A percentile compares a stretch with the other conserved stretches of the same genome.
phyloP scores from a whole-genome alignment of 2,797 vertebrate species.

The Falco concolor region DNA sequence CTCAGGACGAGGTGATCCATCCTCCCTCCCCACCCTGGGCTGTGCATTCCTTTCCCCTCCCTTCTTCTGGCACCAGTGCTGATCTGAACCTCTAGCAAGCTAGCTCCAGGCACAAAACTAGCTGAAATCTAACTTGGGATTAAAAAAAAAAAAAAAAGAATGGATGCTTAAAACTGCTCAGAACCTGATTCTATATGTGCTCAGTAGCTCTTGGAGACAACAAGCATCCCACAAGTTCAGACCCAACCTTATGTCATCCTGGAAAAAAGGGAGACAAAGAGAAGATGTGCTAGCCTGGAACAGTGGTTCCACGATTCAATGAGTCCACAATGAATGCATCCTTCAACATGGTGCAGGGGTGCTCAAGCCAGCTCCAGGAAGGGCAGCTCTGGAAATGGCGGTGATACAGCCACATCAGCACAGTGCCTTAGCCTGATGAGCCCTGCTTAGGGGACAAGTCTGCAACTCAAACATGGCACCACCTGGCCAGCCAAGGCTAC shows the following conservation, averaged over 20 bases:
- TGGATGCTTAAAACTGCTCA: neutral
- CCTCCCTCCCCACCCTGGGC: neutral
- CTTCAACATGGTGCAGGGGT: neutral
- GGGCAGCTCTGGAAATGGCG: neutral
- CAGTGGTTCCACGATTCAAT: neutral
- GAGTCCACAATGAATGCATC: neutral
- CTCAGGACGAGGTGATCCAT: neutral
- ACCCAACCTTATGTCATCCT: neutral
- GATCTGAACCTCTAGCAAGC: neutral
- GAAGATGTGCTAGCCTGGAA: neutral
- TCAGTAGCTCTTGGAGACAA: neutral
- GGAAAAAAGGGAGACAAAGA: neutral
- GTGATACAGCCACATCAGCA: fast-evolving
- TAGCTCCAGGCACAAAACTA: neutral
- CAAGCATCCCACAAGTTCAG: neutral
- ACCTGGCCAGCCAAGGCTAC: neutral
- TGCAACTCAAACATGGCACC: neutral
- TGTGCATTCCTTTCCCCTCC: neutral
- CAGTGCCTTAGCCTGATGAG: neutral
- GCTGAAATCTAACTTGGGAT: neutral
- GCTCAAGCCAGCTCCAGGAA: neutral
- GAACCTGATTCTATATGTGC: neutral
- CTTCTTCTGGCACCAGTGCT: neutral
- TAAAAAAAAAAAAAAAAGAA: neutral
- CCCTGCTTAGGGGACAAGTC: fast-evolving